Evolutionary conservation across 2,113 vertebrate genomes (phyloP).

Genomic region (Crocuta crocuta): DNA sequence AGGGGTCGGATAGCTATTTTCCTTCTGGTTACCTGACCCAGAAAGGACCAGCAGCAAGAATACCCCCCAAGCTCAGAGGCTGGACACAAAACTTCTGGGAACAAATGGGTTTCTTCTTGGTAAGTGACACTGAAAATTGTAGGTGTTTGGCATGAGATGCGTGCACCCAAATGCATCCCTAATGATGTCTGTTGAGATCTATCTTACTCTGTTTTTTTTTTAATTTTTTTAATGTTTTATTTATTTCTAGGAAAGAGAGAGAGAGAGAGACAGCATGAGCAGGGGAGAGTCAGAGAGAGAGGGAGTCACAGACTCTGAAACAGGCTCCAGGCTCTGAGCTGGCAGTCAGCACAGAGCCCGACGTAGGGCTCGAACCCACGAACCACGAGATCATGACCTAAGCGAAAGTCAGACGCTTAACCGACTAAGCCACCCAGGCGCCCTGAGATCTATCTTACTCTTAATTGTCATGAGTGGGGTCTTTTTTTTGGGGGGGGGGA

Average conservation of each 20-base stretch:
- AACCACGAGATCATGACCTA: too few species aligned
- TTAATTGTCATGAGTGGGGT: background rate
- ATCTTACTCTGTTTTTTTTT: background rate
- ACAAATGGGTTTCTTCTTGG: background rate
- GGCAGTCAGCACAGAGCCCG: too few species aligned
- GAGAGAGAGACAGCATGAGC: too few species aligned
- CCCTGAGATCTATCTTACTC: background rate
- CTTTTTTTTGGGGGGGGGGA: too few species aligned
- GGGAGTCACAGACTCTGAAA: too few species aligned
- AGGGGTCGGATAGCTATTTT: background rate
- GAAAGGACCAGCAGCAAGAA: background rate
- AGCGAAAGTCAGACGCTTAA: too few species aligned
- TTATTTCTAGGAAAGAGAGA: too few species aligned
- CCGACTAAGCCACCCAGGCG: too few species aligned
- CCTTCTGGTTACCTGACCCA: background rate
- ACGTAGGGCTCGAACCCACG: too few species aligned
- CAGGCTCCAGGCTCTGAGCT: too few species aligned
- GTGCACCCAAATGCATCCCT: background rate
- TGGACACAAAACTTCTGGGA: background rate
- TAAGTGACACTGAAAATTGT: background rate
- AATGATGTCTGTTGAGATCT: background rate
- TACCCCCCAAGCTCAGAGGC: background rate
- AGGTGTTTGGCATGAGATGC: background rate
- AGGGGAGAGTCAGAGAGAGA: too few species aligned
- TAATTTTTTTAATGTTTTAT: too few species aligned